These are phyloP conservation scores for Drosophila mayaguana DNA, from an alignment of 2,888 invertebrate genomes.

Conservation along the genomic window DNA sequence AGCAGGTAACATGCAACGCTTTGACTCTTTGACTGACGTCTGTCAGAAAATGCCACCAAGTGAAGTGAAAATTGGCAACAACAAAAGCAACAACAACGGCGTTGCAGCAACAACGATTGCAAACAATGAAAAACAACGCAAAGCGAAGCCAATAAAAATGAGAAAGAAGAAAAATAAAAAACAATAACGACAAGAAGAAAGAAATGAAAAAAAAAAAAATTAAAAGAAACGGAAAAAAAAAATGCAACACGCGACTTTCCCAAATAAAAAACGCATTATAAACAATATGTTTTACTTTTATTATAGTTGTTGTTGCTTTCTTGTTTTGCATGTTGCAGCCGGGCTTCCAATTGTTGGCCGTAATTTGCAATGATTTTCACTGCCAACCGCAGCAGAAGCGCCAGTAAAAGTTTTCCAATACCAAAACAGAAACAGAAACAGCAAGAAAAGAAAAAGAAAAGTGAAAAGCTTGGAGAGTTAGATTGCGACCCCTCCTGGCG, in stretches of 20 bases:
- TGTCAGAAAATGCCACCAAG: slow-evolving; percentile 77
- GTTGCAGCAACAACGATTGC: slow-evolving; percentile 6
- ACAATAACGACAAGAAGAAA: slow-evolving; percentile 9
- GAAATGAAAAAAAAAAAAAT: slow-evolving; percentile 18
- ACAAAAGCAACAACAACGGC: slow-evolving; percentile 14
- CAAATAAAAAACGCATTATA: slow-evolving; percentile 78
- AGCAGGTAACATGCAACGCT: slow-evolving; percentile 53
- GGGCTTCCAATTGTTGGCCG: slow-evolving; percentile 60
- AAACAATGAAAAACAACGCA: slow-evolving; percentile 45
- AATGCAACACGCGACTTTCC: slow-evolving; percentile 77
- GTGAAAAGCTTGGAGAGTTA: slow-evolving; percentile 60
- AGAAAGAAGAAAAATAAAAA: slow-evolving; percentile 16
- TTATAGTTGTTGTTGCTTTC: slow-evolving; percentile 62
- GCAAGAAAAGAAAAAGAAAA: slow-evolving; percentile 58
- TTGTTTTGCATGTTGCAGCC: slow-evolving; percentile 75
- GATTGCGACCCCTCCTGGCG: slow-evolving; percentile 43
- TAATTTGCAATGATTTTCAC: slow-evolving; percentile 74
- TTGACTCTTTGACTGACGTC: slow-evolving; percentile 73
- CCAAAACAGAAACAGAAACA: slow-evolving; percentile 44
- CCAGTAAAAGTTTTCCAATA: slow-evolving; percentile 72
- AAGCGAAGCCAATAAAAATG: slow-evolving; percentile 51
- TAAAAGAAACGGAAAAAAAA: slow-evolving; percentile 28
- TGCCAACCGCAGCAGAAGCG: slow-evolving; percentile 65
- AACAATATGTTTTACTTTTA: slow-evolving; percentile 66
- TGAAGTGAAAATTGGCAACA: slow-evolving; percentile 80